Base-by-base conservation (phyloP, 2,797 vertebrate species). In the Geotrypetes seraphini region DNA sequence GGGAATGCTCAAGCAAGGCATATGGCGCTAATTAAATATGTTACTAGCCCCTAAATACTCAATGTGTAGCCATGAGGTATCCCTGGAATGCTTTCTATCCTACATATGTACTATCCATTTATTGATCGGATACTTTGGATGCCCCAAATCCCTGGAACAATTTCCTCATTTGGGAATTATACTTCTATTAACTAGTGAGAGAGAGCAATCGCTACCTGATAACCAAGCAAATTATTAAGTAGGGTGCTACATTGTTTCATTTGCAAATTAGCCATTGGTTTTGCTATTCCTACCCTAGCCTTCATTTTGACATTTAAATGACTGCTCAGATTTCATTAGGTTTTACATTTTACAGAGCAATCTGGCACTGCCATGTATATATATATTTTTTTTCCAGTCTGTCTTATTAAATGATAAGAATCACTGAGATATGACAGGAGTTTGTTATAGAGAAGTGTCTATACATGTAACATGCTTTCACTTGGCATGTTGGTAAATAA, bases 11-110 rank as follows among this genome's bases (percentile, higher is more conserved):
- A 65, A n/a, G 61, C 41, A 69, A 69, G 65, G 68, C 75, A 63
- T 72, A 68, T 71, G 69, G 61, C 42, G 50, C 49, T 78, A 83
- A 84, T 82, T 83, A 84, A 81, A 76, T 67, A 71, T 47, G 62
- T 64, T 69, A 69, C 26, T 23, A 73, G 66, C 43, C 47, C 49
- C 47, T 51, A 62, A 49, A 68, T 12, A 54, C 41, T 70, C 64
- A 59, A 54, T 57, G 71, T n/a, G n/a, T 42, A 59, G 62, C 53
- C 55, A 58, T 48, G 56, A 71, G 54, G 40, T 64, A 66, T 27
- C 27, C 35, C 36, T 50, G 19, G 31, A 52, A 57, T 32, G 28
- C 28, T 53, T 45, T 26, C 25, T 28, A 37, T 41, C 25, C 37
- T n/a, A n/a, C n/a, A 24, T 56, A 53, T 68, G 61, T 47, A 66